A percentile compares a stretch with the other conserved stretches of the same genome.
These are phyloP conservation scores for Drosophila sproati DNA, from an alignment of 1,140 invertebrate genomes.

Conservation along the genomic window DNA sequence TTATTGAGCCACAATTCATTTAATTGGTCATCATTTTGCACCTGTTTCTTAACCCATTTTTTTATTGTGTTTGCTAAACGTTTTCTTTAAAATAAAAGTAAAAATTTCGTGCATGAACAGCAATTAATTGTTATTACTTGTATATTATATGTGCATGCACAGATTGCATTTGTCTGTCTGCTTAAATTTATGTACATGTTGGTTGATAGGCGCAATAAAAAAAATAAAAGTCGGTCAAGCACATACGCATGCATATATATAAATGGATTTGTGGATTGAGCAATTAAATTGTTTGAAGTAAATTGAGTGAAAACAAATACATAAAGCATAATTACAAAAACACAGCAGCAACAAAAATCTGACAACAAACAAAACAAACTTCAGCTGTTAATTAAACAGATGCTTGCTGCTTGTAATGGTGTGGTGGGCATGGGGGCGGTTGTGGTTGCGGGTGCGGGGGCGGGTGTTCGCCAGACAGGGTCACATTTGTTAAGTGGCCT, in stretches of 20 bases:
- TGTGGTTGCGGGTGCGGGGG: not conserved
- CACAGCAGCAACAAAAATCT: conserved; percentile 16
- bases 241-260: conserved; percentile 22
- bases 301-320: conserved; percentile 77
- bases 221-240: conserved; percentile 19
- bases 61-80: too few relatives aligned
- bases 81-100: not conserved
- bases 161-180: conserved; percentile 23
- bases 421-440: not conserved
- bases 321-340: conserved; percentile 70
- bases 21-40: not conserved
- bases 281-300: conserved; percentile 65
- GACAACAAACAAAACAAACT: conserved; percentile 43
- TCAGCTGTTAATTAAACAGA: conserved; percentile 55
- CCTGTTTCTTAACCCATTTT: not conserved
- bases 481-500: conserved; percentile 26
- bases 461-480: conserved; percentile 25
- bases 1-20: not conserved
- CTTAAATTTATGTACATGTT: conserved; percentile 5
- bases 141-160: conserved; percentile 18
- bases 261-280: conserved; percentile 52
- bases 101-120: not conserved
- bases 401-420: conserved; percentile 46
- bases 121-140: conserved; percentile 15
- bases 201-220: conserved; percentile 1